Evolutionary conservation across 2,113 vertebrate species (phyloP).

Genomic region (Tinamus guttatus): DNA sequence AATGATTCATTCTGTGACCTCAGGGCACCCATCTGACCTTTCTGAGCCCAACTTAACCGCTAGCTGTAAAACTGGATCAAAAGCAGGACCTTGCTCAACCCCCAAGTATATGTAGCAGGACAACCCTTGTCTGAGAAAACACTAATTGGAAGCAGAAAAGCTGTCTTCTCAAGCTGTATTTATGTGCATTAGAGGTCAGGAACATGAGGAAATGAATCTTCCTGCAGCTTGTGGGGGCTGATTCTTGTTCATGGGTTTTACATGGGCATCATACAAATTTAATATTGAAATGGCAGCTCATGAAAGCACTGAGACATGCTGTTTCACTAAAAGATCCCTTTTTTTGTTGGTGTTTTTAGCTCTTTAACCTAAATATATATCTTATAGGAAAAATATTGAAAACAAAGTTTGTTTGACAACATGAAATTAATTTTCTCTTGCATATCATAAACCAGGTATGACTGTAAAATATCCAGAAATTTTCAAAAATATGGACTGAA

Average conservation of each 20-base stretch:
- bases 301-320: neutral
- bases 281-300: accelerated
- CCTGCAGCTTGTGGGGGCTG: neutral
- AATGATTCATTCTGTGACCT: neutral
- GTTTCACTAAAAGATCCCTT: neutral
- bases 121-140: neutral
- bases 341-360: accelerated
- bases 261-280: accelerated
- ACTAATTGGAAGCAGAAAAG: neutral
- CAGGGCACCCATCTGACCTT: neutral
- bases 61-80: neutral
- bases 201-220: conserved; percentile 29
- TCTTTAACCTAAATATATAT: neutral
- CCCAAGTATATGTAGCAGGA: accelerated
- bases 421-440: neutral
- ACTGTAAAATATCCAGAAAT: neutral
- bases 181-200: neutral
- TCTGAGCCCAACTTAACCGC: neutral
- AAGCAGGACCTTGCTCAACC: neutral
- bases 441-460: neutral
- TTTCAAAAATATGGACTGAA: neutral
- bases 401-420: neutral
- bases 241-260: neutral
- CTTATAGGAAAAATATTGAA: neutral
- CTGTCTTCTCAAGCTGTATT: neutral